Evolutionary conservation across 2,888 invertebrate species (phyloP), one percentile per base, ranked within the genome.

Genomic region (Sarcophaga caerulescens): DNA sequence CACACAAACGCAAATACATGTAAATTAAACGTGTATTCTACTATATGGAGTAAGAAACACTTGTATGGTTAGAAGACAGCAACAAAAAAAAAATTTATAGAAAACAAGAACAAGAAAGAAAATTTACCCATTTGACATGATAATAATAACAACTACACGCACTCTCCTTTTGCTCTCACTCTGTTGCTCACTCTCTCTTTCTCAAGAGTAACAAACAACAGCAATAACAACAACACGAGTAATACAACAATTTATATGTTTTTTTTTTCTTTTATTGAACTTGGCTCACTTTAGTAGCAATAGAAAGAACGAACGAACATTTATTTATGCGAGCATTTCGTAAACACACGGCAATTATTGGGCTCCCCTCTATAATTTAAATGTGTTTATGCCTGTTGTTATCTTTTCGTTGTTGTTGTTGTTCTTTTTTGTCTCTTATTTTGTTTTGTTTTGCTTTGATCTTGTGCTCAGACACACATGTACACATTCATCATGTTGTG

Each of bases 271-370:
- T 80, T 69, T 79, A 84, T 79, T 86, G 86, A 86, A 86, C 86
- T 86, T 86, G 86, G 81, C 86, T 86, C 84, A 86, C 81, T 86
- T 86, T 75, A 78, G 59, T 70, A 23, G 60, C 44, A 82, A 82
- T 82, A 70, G 77, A 75, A 73, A 76, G 73, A 84, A 84, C 59
- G n/a, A 63, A 68, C 19, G 10, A 68, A 47, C 52, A 35, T 57
- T 10, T 25, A 62, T 69, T 14, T 69, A 76, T 82, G 52, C 12
- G 52, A 52, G 52, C 12, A 52, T 52, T 52, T 14, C 17, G 52
- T 52, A 52, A 52, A 23, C 63, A 63, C 23, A 23, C 63, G 17
- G 11, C n/a, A 45, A 62, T 77, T 68, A 77, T 68, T 14, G 12
- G 44, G 57, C 25, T 66, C 66, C 66, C 47, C 65, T 35, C 57